Base-by-base conservation (phyloP, 2,113 vertebrate species). In the Corvus cornix region DNA sequence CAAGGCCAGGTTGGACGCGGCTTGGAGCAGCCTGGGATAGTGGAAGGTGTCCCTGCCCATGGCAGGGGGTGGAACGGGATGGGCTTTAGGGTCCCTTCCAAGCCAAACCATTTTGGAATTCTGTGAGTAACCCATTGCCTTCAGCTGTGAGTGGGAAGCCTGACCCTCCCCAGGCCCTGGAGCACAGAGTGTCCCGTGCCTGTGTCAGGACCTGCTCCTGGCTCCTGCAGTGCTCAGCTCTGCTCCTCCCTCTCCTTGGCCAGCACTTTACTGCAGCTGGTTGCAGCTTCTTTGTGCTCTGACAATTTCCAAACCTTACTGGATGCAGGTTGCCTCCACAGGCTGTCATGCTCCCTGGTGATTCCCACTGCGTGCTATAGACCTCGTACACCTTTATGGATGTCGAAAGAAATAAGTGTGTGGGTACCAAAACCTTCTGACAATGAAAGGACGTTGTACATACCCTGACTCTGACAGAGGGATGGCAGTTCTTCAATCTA, bases 1-100 rank as follows among this genome's bases (percentile, higher is more conserved):
- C 62, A 1, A 52, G 53, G 17, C 16, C 21, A 44, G 44, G 27
- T 0, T 60, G 43, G 24, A 30, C 0, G 0, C 20, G 24, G 13
- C 5, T 41, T 6, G 43, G 62, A 41, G 44, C 24, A 75, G 0
- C n/a, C 16, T 35, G 39, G 48, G 68, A 17, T 0, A 11, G 9
- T 16, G 41, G 59, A 1, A 64, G 8, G 5, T 20, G 37, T 35
- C 30, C 26, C 26, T 62, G 31, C 26, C 13, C 37, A 26, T 44
- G 80, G 46, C 10, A 13, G 22, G 23, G 26, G 7, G 2, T 48
- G 23, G 18, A 4, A 13, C 11, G 4, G 0, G 59, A 13, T 41
- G 23, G 5, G 1, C 6, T n/a, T 55, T n/a, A 16, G n/a, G 4
- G 26, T 35, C 6, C 26, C 31, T 53, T 37, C 26, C 48, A 31